Percentiles rank a stretch among this genome's conserved stretches.
Evolutionary conservation across 2,888 invertebrate genomes (phyloP).

Genomic region (Melieria crassipennis): DNA sequence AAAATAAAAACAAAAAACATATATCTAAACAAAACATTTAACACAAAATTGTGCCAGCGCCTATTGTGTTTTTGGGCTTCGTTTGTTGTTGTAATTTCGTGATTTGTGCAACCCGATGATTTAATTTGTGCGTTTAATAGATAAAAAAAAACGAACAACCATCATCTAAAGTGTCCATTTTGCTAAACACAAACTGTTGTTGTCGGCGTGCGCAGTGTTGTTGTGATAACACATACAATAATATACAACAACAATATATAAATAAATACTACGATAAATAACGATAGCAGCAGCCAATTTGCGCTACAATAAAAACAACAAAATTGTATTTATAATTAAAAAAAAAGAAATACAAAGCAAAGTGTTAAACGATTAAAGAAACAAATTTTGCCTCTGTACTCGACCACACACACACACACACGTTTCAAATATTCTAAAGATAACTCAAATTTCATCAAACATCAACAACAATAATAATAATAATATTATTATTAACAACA

Average conservation of each 20-base stretch:
- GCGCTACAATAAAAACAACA: not conserved
- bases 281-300: not conserved
- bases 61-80: not conserved
- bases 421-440: not conserved
- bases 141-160: conserved; percentile 15
- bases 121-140: conserved; percentile 14
- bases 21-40: not conserved
- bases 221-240: not conserved
- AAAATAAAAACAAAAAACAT: not conserved
- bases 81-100: not conserved
- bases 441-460: not conserved
- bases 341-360: not conserved
- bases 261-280: conserved; percentile 8
- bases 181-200: conserved; percentile 3
- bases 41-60: conserved; percentile 1
- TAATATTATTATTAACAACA: not conserved
- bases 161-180: conserved; percentile 14
- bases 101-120: conserved; percentile 20
- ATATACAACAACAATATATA: not conserved
- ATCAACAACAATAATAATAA: not conserved
- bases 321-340: not conserved
- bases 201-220: no score
- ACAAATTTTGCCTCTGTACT: not conserved
- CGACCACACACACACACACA: not conserved
- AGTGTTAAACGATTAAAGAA: not conserved